A percentile compares a stretch with the other conserved stretches of the same genome.
These are phyloP conservation scores for Eulemur macaco DNA, from an alignment of 2,113 vertebrate genomes.

Conservation along the genomic window DNA sequence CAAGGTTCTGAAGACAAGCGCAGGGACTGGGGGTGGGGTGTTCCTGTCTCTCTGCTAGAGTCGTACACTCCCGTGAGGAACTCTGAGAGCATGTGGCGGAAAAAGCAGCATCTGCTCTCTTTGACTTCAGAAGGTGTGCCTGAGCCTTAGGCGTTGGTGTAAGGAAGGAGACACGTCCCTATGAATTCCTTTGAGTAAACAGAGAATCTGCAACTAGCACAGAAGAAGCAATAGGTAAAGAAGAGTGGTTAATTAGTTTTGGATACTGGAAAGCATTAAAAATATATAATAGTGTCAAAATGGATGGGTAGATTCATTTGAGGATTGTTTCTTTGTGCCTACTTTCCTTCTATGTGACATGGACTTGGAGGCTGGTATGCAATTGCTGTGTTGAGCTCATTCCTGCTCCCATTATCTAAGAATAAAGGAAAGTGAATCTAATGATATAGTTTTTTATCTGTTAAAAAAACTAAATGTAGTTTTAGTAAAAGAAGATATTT, in stretches of 20 bases:
- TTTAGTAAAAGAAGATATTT: slow-evolving; percentile 36
- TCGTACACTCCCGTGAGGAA: not conserved
- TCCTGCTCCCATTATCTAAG: not conserved
- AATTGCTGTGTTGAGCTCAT: not conserved
- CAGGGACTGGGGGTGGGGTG: not conserved
- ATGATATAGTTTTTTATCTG: not conserved
- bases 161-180: not conserved
- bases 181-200: not conserved
- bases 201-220: not conserved
- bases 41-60: not conserved
- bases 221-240: not conserved
- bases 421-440: not conserved
- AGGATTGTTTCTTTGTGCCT: slow-evolving; percentile 7
- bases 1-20: not conserved
- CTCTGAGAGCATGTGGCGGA: not conserved
- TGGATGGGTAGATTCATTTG: not conserved
- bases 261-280: not conserved
- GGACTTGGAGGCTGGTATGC: not conserved
- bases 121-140: not conserved
- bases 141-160: not conserved
- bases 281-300: not conserved
- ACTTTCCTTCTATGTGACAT: not conserved
- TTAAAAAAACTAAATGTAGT: not conserved
- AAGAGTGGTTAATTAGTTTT: not conserved
- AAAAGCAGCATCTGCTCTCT: not conserved